Conservation (phyloP, 2,797 vertebrate genomes). For the Pangasius sanitwongsei region DNA sequence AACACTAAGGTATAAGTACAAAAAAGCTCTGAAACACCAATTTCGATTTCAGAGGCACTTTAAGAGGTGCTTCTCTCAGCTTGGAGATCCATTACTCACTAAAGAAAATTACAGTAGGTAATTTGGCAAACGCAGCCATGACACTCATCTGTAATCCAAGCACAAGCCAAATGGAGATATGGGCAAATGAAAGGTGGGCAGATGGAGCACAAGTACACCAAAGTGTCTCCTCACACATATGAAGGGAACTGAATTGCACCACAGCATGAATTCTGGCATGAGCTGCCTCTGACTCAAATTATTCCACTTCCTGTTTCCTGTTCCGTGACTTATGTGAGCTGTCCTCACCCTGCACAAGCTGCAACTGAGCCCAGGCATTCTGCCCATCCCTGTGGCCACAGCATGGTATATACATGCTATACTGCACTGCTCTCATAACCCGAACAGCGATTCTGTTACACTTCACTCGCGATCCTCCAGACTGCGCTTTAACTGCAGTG, state of each 20-base stretch:
- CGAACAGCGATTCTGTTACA: neutral
- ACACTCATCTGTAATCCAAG: neutral
- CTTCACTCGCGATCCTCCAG: neutral
- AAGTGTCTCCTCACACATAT: neutral
- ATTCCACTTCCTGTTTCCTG: conserved; percentile 6
- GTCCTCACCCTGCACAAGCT: neutral
- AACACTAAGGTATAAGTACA: neutral
- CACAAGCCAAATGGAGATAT: neutral
- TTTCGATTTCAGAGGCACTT: neutral
- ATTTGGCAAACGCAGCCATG: neutral
- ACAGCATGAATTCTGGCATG: neutral
- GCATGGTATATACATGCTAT: neutral
- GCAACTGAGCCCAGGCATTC: neutral
- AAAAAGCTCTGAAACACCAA: neutral
- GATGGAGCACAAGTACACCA: conserved; percentile 4
- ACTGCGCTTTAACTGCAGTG: neutral
- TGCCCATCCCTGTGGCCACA: neutral
- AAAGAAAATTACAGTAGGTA: conserved; percentile 21
- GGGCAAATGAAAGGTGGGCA: neutral
- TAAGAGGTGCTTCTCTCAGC: neutral
- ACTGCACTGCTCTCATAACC: neutral
- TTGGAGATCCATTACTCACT: neutral
- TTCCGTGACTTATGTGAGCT: neutral
- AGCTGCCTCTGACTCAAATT: neutral
- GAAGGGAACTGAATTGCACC: neutral